Percentiles rank a stretch among this genome's conserved stretches.
These are phyloP conservation scores for Ephialtes manifestator DNA, from an alignment of 2,888 invertebrate species.

Conservation along the genomic window DNA sequence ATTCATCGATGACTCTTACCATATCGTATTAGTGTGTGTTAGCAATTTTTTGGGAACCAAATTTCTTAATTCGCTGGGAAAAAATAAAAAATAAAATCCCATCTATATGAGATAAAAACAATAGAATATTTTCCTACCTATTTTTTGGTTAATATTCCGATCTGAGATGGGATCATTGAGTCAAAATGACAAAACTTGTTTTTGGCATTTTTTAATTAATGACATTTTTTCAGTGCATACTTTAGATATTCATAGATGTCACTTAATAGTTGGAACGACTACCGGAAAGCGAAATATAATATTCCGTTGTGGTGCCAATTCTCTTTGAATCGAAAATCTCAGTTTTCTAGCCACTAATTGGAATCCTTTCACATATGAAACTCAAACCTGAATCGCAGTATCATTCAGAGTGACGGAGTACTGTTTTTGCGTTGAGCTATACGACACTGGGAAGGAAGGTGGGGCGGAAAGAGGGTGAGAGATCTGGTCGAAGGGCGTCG, in stretches of 20 bases:
- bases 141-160: too few relatives aligned
- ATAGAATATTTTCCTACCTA: too few relatives aligned
- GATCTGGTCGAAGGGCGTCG: slow-evolving; percentile 38
- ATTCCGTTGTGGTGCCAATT: background rate
- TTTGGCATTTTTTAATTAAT: too few relatives aligned
- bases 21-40: slow-evolving; percentile 64
- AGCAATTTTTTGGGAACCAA: background rate
- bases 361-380: slow-evolving; percentile 68
- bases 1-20: slow-evolving; percentile 82
- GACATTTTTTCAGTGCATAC: too few relatives aligned
- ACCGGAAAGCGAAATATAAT: background rate
- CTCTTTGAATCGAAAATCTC: slow-evolving; percentile 37
- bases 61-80: background rate
- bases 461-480: slow-evolving; percentile 26
- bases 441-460: slow-evolving; percentile 43
- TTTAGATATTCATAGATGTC: background rate
- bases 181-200: too few relatives aligned
- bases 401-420: slow-evolving; percentile 46
- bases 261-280: background rate
- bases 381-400: slow-evolving; percentile 49
- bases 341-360: slow-evolving; percentile 59
- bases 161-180: too few relatives aligned
- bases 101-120: background rate
- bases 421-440: slow-evolving; percentile 31
- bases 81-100: background rate